These are phyloP conservation scores for Pluvianellus socialis DNA, from an alignment of 2,113 vertebrate genomes.

Conservation along the genomic window DNA sequence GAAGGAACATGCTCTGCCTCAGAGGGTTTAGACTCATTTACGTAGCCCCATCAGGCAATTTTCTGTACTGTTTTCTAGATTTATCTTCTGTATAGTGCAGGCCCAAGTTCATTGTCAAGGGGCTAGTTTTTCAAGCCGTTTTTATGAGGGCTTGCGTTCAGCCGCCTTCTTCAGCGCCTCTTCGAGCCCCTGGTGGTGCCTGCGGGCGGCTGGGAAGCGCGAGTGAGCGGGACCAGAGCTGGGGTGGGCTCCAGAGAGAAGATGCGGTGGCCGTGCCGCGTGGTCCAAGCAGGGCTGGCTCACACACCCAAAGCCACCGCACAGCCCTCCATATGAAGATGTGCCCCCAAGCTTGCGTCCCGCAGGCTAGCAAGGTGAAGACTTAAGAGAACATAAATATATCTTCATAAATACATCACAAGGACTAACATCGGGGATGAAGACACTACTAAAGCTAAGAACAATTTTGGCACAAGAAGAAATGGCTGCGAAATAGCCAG, in stretches of 20 bases:
- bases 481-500: neutral
- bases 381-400: neutral
- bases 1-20: neutral
- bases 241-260: neutral
- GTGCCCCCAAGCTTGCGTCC: neutral
- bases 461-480: neutral
- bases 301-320: accelerated
- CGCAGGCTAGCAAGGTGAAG: neutral
- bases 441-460: neutral
- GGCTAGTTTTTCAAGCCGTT: neutral
- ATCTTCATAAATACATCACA: neutral
- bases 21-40: neutral
- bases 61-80: neutral
- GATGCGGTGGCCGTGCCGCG: accelerated
- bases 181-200: neutral
- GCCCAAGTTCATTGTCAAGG: neutral
- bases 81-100: neutral
- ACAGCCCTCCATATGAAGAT: neutral
- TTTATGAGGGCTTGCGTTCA: neutral
- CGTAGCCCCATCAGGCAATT: neutral
- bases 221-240: neutral
- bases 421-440: neutral
- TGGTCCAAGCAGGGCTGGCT: neutral
- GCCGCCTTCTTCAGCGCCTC: neutral
- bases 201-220: neutral